Conservation (phyloP, 2,113 vertebrate species). For the Rhabdornis inornatus region DNA sequence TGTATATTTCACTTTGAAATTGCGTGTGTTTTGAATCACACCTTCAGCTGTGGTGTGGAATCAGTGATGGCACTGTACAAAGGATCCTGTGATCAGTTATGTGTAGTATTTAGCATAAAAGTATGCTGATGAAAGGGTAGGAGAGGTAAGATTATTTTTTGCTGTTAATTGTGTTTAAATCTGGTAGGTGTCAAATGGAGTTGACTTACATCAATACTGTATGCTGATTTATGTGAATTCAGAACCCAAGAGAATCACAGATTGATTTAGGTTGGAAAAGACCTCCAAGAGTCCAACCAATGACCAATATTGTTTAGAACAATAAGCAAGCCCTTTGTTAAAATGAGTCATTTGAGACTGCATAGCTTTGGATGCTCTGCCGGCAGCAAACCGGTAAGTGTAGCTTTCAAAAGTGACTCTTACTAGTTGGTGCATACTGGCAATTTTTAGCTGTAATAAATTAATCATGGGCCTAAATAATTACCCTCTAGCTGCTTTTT, state of each 20-base stretch:
- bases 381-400: background rate
- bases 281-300: background rate
- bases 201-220: background rate
- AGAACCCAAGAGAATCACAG: background rate
- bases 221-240: background rate
- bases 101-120: background rate
- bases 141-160: background rate
- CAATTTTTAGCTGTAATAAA: background rate
- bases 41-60: background rate
- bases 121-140: background rate
- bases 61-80: background rate
- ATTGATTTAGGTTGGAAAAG: background rate
- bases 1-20: background rate
- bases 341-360: background rate
- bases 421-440: background rate
- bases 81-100: background rate
- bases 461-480: fast-evolving
- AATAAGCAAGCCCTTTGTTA: background rate
- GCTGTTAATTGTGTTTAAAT: background rate
- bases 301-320: background rate
- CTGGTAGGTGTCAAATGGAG: background rate
- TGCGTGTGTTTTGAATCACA: background rate
- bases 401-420: background rate
- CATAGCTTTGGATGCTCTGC: background rate
- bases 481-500: background rate